phyloP scores from a whole-genome alignment of 2,797 vertebrate genomes.

The Eulemur rubriventer region DNA sequence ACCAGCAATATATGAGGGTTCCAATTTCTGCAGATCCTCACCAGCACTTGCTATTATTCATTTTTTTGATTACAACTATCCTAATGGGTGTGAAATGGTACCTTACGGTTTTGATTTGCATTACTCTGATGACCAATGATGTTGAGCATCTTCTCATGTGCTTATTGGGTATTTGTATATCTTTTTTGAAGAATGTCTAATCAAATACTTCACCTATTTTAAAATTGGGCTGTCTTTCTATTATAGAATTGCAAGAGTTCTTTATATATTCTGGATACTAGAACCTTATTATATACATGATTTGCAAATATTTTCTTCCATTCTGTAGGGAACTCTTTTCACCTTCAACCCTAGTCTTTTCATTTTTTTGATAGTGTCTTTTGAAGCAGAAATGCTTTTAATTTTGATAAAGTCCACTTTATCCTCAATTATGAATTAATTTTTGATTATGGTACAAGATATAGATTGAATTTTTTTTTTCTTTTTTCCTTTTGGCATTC shows the following conservation, averaged over 20 bases:
- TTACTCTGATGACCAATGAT: not conserved
- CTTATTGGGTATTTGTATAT: not conserved
- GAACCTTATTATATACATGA: not conserved
- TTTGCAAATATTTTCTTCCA: not conserved
- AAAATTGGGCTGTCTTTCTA: not conserved
- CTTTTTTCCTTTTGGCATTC: not conserved
- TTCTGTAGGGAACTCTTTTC: not conserved
- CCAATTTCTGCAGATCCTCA: not conserved
- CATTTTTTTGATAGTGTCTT: not conserved
- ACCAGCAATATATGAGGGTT: not conserved
- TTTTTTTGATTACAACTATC: not conserved
- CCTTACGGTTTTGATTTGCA: not conserved
- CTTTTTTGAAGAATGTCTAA: not conserved
- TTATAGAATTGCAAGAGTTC: not conserved
- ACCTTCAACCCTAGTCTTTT: not conserved
- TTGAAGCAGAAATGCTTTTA: not conserved
- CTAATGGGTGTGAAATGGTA: not conserved
- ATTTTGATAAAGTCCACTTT: not conserved
- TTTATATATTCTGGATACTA: not conserved
- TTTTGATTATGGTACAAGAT: not conserved
- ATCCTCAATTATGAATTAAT: not conserved
- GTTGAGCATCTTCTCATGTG: not conserved
- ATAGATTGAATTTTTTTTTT: not conserved
- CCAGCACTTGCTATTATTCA: not conserved
- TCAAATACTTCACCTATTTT: not conserved